Evolutionary conservation across 2,797 vertebrate species (phyloP).

Genomic region (Phataginus tetradactyla): DNA sequence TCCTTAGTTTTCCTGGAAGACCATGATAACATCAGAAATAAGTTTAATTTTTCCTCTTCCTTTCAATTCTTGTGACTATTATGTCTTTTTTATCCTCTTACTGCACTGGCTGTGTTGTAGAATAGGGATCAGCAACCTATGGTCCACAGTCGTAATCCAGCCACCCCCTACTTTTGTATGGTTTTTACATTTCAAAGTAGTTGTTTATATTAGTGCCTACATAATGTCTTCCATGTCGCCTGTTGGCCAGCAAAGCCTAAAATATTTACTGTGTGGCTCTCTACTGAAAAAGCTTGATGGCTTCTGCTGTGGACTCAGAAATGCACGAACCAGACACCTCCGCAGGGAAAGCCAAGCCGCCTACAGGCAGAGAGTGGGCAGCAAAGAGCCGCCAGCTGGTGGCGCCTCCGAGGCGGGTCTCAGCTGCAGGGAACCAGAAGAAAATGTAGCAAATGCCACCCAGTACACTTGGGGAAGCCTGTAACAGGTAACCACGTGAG

Average conservation of each 20-base stretch:
- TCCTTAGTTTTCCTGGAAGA: neutral
- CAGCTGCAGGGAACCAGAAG: neutral
- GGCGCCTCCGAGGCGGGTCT: neutral
- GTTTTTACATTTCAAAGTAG: neutral
- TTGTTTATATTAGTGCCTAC: neutral
- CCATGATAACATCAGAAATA: slow-evolving; percentile 12
- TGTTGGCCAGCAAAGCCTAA: neutral
- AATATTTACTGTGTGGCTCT: neutral
- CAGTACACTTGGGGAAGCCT: neutral
- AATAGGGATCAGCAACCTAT: neutral
- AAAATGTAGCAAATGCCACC: neutral
- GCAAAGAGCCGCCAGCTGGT: neutral
- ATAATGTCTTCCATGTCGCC: neutral
- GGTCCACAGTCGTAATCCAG: neutral
- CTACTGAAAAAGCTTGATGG: neutral
- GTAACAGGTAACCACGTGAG: neutral
- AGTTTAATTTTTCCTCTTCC: neutral
- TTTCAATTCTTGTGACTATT: neutral
- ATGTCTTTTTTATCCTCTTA: neutral
- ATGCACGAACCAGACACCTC: neutral
- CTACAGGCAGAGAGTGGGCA: neutral
- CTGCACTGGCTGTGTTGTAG: neutral
- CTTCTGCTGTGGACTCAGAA: neutral
- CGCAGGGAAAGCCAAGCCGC: neutral
- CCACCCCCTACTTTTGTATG: neutral